A percentile compares a stretch with the other conserved stretches of the same genome.
phyloP scores from a whole-genome alignment of 2,113 vertebrate species.

The Myrmecophaga tridactyla region DNA sequence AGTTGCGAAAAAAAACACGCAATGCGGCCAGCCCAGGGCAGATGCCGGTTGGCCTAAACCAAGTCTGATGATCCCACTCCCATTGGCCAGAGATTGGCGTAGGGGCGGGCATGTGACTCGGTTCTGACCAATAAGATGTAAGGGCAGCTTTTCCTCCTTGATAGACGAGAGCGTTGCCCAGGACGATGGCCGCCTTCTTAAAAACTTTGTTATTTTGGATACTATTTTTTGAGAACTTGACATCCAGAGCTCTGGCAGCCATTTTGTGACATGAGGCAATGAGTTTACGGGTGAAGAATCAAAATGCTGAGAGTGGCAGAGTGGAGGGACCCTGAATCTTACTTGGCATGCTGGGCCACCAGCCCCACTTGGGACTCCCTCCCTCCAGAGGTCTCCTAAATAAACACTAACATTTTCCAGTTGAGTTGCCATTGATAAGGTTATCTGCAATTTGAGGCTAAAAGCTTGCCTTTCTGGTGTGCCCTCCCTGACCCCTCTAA shows the following conservation, averaged over 20 bases:
- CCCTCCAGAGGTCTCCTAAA: not conserved
- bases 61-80: not conserved
- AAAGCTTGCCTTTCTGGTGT: not conserved
- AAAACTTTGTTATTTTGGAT: not conserved
- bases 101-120: too few species aligned
- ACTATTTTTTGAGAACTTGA: not conserved
- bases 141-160: not conserved
- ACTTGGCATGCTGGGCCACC: not conserved
- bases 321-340: not conserved
- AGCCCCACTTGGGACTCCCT: not conserved
- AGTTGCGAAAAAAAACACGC: not conserved
- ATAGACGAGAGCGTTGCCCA: not conserved
- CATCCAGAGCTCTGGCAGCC: constrained; percentile 5
- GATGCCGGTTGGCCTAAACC: not conserved
- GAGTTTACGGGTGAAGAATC: not conserved
- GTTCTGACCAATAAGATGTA: not conserved
- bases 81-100: not conserved
- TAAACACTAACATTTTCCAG: not conserved
- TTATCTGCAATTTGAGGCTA: not conserved
- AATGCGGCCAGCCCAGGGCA: not conserved
- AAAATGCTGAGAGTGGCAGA: not conserved
- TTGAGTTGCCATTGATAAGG: not conserved
- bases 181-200: not conserved
- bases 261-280: constrained; percentile 5
- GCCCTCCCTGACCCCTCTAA: not conserved